Percentiles rank a stretch among this genome's conserved stretches.
Conservation (phyloP, 2,797 vertebrate genomes). For the Premnoplex brunnescens region DNA sequence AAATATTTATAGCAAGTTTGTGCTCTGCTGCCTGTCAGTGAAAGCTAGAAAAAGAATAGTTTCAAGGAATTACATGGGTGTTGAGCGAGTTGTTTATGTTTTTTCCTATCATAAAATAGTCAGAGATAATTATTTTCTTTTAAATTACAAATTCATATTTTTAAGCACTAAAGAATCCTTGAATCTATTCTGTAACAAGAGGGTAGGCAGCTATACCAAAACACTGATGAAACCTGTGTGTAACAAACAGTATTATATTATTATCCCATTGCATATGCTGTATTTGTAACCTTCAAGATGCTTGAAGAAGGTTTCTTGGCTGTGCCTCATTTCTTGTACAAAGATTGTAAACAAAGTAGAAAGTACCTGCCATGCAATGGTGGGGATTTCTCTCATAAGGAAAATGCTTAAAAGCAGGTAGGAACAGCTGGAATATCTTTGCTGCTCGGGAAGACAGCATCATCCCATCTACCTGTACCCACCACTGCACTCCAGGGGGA, state of each 20-base stretch:
- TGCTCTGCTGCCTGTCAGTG: not conserved
- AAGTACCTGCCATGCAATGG: not conserved
- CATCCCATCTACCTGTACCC: not conserved
- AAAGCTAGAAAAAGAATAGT: not conserved
- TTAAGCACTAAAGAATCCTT: not conserved
- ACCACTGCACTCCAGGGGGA: rapidly evolving
- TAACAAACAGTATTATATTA: not conserved
- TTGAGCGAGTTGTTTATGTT: slow-evolving; percentile 24
- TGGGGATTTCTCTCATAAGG: not conserved
- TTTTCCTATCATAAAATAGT: slow-evolving; percentile 33
- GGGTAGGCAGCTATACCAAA: not conserved
- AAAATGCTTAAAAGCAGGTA: not conserved
- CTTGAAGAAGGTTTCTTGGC: not conserved
- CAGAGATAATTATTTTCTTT: slow-evolving; percentile 21
- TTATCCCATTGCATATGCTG: not conserved
- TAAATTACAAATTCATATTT: not conserved
- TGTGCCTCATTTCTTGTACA: not conserved
- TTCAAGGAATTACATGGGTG: not conserved
- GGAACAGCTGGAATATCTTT: not conserved
- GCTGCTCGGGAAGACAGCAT: not conserved
- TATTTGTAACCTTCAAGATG: not conserved
- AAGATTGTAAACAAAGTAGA: not conserved
- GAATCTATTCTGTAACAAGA: slow-evolving; percentile 26
- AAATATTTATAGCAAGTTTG: not conserved
- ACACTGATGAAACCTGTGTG: not conserved